phyloP scores from a whole-genome alignment of 2,797 vertebrate genomes.

The Sylvilagus floridanus region DNA sequence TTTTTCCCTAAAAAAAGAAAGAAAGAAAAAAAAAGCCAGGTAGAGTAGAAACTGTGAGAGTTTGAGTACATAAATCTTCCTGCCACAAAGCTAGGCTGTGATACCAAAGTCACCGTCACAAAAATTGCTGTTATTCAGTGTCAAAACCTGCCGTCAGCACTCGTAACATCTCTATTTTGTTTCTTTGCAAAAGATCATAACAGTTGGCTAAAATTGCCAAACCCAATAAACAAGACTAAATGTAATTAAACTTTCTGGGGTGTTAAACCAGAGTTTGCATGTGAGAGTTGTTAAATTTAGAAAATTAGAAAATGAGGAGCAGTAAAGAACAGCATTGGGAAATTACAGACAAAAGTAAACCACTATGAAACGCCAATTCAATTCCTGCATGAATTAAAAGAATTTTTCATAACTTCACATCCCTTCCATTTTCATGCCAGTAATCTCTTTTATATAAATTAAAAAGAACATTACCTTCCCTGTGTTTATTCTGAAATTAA shows the following conservation, averaged over 20 bases:
- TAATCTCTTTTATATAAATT: constrained; percentile 4
- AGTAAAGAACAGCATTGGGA: constrained; percentile 28
- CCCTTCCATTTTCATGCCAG: neutral
- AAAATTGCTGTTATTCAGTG: neutral
- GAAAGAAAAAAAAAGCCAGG: too few species aligned
- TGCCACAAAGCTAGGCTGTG: constrained; percentile 52
- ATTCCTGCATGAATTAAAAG: constrained; percentile 1
- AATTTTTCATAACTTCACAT: neutral
- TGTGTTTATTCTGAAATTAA: neutral
- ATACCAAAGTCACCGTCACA: neutral
- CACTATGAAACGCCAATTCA: constrained; percentile 41
- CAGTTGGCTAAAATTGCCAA: constrained; percentile 34
- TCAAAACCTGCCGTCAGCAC: neutral
- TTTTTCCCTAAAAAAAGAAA: fast-evolving
- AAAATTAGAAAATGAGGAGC: neutral
- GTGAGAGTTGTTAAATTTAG: neutral
- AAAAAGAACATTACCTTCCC: constrained; percentile 35
- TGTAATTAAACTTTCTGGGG: neutral
- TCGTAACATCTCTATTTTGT: constrained; percentile 30
- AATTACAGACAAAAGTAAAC: constrained; percentile 39
- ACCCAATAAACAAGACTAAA: constrained; percentile 51
- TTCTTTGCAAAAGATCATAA: constrained; percentile 45
- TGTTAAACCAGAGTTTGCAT: constrained; percentile 37
- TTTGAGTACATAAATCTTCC: constrained; percentile 36
- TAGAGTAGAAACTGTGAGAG: constrained; percentile 6